Evolutionary conservation across 2,113 vertebrate species (phyloP).

Genomic region (Saguinus midas): DNA sequence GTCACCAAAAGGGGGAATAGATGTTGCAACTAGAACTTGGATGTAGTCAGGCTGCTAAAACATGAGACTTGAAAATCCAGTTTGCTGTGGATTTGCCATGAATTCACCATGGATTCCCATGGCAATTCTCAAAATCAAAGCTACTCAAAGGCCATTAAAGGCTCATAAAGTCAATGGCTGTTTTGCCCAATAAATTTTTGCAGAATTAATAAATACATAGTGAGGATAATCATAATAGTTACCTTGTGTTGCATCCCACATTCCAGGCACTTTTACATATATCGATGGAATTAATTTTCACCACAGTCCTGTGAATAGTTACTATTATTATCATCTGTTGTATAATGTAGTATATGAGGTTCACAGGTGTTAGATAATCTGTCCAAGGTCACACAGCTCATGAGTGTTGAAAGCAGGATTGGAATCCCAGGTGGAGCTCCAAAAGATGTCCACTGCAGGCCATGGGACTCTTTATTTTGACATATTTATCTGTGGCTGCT

Average conservation of each 20-base stretch:
- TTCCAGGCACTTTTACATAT: background rate
- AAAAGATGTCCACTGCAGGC: background rate
- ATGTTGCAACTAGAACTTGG: background rate
- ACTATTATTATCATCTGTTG: background rate
- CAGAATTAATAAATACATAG: background rate
- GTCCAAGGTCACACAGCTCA: background rate
- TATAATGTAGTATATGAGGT: background rate
- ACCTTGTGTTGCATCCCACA: background rate
- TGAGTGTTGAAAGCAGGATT: background rate
- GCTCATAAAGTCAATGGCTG: background rate
- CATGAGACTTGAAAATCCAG: background rate
- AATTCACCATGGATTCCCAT: background rate
- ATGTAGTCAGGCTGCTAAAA: background rate
- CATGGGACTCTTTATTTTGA: background rate
- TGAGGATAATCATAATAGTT: background rate
- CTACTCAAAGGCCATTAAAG: background rate
- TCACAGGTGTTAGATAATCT: background rate
- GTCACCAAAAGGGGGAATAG: background rate
- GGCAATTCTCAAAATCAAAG: background rate
- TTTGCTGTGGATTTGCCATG: background rate
- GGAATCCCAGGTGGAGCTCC: background rate
- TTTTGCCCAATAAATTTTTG: slow-evolving; percentile 3
- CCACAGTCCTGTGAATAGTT: background rate
- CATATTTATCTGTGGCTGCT: background rate
- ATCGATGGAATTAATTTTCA: background rate